Percentiles rank a stretch among this genome's conserved stretches.
phyloP scores from a whole-genome alignment of 1,140 invertebrate species.

The Sycophila sp. region DNA sequence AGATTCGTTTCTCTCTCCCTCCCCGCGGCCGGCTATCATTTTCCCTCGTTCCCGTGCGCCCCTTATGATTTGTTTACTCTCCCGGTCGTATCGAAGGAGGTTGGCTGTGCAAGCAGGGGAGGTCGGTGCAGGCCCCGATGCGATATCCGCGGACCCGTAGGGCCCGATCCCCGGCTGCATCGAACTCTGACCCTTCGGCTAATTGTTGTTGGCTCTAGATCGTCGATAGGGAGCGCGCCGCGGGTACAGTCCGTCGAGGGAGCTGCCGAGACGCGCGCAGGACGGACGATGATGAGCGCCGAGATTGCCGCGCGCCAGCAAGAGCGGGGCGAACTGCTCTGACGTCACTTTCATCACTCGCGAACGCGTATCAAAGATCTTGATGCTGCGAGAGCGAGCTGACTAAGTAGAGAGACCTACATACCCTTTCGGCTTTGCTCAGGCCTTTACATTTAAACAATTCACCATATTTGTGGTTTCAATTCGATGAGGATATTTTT shows the following conservation, averaged over 20 bases:
- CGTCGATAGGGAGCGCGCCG: constrained; percentile 53
- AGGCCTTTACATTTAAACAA: too few relatives aligned
- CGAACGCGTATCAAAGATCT: too few relatives aligned
- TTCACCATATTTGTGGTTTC: too few relatives aligned
- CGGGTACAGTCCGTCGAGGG: too few relatives aligned
- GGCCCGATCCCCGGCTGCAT: constrained; percentile 51
- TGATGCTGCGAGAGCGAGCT: too few relatives aligned
- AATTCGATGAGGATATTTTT: too few relatives aligned
- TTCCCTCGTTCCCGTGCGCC: constrained; percentile 6
- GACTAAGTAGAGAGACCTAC: too few relatives aligned
- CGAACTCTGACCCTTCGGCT: constrained; percentile 65
- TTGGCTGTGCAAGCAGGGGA: too few relatives aligned
- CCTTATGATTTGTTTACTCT: constrained; percentile 62
- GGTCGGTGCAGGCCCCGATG: neutral
- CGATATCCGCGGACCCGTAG: neutral
- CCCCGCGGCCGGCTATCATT: constrained; percentile 14
- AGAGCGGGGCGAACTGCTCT: too few relatives aligned
- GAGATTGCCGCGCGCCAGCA: neutral
- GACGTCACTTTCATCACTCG: constrained; percentile 28
- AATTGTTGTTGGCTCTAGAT: constrained; percentile 68
- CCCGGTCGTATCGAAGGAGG: constrained; percentile 31
- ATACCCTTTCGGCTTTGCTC: too few relatives aligned
- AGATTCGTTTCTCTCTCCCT: neutral
- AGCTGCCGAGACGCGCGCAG: too few relatives aligned
- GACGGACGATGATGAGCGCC: neutral